phyloP scores from a whole-genome alignment of 2,888 invertebrate species.

The Torymus auratus region DNA sequence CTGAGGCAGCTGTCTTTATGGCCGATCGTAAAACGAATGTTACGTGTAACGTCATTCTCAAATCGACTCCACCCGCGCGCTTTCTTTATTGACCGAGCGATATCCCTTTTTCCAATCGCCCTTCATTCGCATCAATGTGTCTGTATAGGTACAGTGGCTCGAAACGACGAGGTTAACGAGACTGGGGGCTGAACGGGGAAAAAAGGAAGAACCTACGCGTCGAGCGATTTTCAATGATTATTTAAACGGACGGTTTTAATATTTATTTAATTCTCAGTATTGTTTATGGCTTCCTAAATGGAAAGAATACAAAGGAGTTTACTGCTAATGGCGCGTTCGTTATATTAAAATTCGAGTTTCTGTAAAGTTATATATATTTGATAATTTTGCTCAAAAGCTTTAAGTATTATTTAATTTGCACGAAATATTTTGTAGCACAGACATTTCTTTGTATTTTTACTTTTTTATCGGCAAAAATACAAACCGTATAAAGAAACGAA shows the following conservation, averaged over 20 bases:
- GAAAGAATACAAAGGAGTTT: no score
- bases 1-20: slow-evolving; percentile 38
- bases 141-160: no score
- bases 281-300: slow-evolving; percentile 3
- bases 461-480: no score
- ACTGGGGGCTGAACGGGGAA: slow-evolving; percentile 22
- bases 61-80: slow-evolving; percentile 23
- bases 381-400: no score
- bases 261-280: neutral
- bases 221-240: slow-evolving; percentile 26
- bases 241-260: slow-evolving; percentile 2
- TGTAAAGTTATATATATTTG: no score
- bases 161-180: slow-evolving; percentile 27
- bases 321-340: no score
- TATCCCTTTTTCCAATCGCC: slow-evolving; percentile 1
- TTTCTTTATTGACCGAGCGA: slow-evolving; percentile 37
- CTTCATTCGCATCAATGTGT: neutral
- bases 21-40: slow-evolving; percentile 54
- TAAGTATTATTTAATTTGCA: no score
- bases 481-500: no score
- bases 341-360: no score
- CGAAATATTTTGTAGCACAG: no score
- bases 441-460: no score
- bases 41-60: slow-evolving; percentile 51
- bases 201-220: neutral